A percentile compares a stretch with the other conserved stretches of the same genome.
Evolutionary conservation across 2,888 invertebrate species (phyloP).

Genomic region (Eupithecia inturbata): DNA sequence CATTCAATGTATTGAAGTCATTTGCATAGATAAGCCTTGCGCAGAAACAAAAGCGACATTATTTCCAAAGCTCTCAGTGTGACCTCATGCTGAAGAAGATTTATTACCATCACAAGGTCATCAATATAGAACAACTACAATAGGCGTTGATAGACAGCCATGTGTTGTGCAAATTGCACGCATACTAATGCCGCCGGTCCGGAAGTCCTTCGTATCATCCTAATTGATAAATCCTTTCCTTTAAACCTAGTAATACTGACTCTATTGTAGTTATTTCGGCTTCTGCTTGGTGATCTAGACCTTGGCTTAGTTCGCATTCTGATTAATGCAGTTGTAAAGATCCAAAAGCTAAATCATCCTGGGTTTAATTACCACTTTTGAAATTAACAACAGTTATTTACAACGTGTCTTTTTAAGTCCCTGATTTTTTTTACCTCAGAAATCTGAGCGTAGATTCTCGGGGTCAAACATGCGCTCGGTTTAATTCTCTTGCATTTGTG

Average conservation of each 20-base stretch:
- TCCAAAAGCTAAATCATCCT: neutral
- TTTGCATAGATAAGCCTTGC: conserved; percentile 29
- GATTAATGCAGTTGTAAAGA: neutral
- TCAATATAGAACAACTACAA: conserved; percentile 38
- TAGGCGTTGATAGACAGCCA: conserved; percentile 33
- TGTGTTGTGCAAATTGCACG: conserved; percentile 46
- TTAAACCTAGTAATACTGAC: conserved; percentile 37
- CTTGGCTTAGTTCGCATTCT: conserved; percentile 23
- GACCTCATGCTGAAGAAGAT: conserved; percentile 42
- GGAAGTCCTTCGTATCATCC: conserved; percentile 64
- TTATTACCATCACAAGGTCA: conserved; percentile 39
- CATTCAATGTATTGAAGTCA: conserved; percentile 21
- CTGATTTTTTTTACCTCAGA: neutral
- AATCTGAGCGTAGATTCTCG: neutral
- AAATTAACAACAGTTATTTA: neutral
- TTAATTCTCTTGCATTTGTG: conserved; percentile 39
- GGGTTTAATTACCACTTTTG: neutral
- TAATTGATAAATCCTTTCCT: conserved; percentile 52
- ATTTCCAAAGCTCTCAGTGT: conserved; percentile 36
- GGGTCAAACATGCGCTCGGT: conserved; percentile 5
- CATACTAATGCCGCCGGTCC: conserved; percentile 49
- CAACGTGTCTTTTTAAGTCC: neutral
- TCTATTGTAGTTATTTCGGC: conserved; percentile 42
- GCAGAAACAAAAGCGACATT: conserved; percentile 34
- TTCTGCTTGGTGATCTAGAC: conserved; percentile 49